Conservation (phyloP, 2,888 invertebrate species). For the Ichneumoninae sp. region DNA sequence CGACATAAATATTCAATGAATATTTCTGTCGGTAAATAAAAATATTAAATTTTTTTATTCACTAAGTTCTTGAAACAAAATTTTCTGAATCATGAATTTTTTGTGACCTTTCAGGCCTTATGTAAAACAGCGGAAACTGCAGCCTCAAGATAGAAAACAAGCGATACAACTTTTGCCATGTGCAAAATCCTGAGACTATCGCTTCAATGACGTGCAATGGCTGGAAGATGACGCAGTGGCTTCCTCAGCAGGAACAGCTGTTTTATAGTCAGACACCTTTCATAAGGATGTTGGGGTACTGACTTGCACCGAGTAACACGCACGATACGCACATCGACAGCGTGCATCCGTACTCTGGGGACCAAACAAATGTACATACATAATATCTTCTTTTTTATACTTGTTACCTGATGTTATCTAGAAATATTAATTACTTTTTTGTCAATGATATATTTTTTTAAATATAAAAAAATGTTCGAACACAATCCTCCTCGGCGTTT, state of each 20-base stretch:
- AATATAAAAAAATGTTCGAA: constrained; percentile 47
- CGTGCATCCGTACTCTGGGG: constrained; percentile 19
- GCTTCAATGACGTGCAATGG: background rate
- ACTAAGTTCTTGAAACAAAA: background rate
- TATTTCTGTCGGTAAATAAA: background rate
- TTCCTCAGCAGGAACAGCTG: constrained; percentile 10
- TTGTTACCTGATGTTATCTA: constrained; percentile 62
- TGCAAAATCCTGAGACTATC: background rate
- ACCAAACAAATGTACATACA: constrained; percentile 64
- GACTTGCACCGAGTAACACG: constrained; percentile 20
- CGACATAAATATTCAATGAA: background rate
- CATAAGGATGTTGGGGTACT: constrained; percentile 25
- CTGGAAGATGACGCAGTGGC: constrained; percentile 13
- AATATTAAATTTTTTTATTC: background rate
- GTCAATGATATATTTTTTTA: constrained; percentile 40
- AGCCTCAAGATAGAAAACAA: background rate
- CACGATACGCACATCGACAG: constrained; percentile 22
- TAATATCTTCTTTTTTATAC: constrained; percentile 39
- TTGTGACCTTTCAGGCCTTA: constrained; percentile 4
- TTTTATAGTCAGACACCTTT: constrained; percentile 4
- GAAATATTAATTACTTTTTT: constrained; percentile 39
- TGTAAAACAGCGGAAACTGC: background rate
- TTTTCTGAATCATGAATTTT: background rate
- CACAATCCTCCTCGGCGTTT: background rate
- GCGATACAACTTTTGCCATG: background rate